Conservation (phyloP, 2,113 vertebrate species). For the Vidua macroura region DNA sequence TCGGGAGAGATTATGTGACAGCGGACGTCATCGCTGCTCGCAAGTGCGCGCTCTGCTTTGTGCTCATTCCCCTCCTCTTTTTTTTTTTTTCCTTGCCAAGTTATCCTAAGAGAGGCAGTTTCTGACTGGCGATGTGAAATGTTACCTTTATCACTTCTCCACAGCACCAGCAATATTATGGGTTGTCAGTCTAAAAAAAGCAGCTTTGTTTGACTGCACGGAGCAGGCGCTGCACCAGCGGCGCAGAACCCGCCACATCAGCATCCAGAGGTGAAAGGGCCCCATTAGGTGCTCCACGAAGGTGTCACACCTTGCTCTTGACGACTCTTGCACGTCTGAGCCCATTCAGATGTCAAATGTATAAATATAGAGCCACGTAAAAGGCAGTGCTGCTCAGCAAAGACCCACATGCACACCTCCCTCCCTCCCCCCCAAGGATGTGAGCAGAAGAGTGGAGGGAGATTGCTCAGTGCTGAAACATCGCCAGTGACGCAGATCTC, state of each 20-base stretch:
- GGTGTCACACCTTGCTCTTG: not conserved
- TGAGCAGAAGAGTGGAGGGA: conserved; percentile 1
- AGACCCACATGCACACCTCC: not conserved
- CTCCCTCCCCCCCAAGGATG: not conserved
- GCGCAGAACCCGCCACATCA: not conserved
- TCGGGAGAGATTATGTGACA: conserved; percentile 35
- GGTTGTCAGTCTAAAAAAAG: conserved; percentile 63
- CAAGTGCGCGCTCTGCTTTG: conserved; percentile 20
- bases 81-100: not conserved
- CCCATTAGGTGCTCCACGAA: not conserved
- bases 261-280: conserved; percentile 16
- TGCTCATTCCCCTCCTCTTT: not conserved
- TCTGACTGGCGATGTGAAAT: conserved; percentile 34
- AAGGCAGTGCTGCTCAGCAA: not conserved
- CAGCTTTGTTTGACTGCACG: conserved; percentile 12
- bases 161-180: not conserved
- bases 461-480: conserved; percentile 56
- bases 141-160: conserved; percentile 32
- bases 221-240: not conserved
- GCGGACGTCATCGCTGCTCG: conserved; percentile 33
- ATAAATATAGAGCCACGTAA: conserved; percentile 7
- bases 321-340: not conserved
- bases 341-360: not conserved
- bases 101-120: conserved; percentile 53
- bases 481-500: conserved; percentile 24